Evolutionary conservation across 2,113 vertebrate genomes (phyloP).

Genomic region (Macrotus californicus): DNA sequence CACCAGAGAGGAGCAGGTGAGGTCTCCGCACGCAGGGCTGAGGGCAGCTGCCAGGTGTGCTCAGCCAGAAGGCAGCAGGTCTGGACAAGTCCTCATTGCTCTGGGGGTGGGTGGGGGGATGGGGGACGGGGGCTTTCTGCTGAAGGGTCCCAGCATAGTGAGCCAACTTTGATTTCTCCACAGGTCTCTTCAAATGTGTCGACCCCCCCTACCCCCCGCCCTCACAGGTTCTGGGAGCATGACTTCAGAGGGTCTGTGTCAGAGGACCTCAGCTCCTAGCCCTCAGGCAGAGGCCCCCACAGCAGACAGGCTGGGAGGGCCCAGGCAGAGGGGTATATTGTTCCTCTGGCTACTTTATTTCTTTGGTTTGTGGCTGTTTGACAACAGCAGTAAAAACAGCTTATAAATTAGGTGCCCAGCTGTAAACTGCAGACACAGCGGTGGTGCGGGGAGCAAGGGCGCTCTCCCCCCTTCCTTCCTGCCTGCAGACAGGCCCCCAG

Average conservation of each 20-base stretch:
- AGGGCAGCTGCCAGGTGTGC: background rate
- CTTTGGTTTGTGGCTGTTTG: conserved; percentile 75
- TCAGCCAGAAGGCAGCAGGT: background rate
- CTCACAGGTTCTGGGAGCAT: too few species aligned
- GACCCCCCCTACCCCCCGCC: too few species aligned
- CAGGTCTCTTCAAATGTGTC: background rate
- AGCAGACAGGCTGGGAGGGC: background rate
- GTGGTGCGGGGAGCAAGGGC: background rate
- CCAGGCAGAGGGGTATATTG: background rate
- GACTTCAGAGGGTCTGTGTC: background rate
- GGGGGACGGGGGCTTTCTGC: background rate
- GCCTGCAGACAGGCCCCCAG: background rate
- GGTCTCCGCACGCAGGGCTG: background rate
- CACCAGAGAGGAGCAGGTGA: background rate
- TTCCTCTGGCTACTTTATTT: conserved; percentile 58
- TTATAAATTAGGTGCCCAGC: conserved; percentile 65
- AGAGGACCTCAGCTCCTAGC: background rate
- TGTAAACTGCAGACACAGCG: conserved; percentile 61
- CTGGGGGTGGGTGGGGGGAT: background rate
- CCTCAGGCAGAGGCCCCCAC: background rate
- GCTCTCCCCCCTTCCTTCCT: background rate
- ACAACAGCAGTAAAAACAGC: conserved; percentile 70
- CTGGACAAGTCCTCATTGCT: accelerated
- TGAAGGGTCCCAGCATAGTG: accelerated
- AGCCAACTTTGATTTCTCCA: background rate